These are phyloP conservation scores for Prunella fulvescens DNA, from an alignment of 2,113 vertebrate species.

Conservation along the genomic window DNA sequence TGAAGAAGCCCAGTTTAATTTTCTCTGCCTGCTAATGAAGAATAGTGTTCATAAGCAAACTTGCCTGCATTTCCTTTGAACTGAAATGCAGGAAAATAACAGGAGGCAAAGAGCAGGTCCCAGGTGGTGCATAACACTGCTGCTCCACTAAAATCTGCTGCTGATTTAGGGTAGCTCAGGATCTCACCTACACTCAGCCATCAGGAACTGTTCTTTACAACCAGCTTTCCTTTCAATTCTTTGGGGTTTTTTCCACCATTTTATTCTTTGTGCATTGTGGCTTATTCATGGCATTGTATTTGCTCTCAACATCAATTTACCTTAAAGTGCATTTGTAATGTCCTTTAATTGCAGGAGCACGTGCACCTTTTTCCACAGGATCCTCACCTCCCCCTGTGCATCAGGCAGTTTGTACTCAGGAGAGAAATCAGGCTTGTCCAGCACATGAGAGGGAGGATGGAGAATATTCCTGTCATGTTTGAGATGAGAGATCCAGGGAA, in stretches of 20 bases:
- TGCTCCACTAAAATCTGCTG: neutral
- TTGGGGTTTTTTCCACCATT: rapidly evolving
- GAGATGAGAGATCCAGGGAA: neutral
- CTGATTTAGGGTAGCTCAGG: neutral
- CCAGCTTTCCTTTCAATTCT: neutral
- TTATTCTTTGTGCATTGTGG: neutral
- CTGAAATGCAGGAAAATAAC: neutral
- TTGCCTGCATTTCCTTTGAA: neutral
- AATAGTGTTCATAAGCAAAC: neutral
- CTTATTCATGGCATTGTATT: neutral
- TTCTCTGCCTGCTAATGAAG: conserved; percentile 7
- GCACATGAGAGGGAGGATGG: neutral
- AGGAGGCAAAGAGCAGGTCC: neutral
- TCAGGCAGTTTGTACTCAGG: neutral
- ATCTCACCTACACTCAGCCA: neutral
- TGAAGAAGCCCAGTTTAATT: conserved; percentile 10
- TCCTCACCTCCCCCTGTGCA: neutral
- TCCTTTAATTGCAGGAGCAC: neutral
- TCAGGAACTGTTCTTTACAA: neutral
- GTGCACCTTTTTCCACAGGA: neutral
- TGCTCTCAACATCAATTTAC: neutral
- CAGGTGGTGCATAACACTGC: neutral
- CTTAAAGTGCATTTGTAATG: neutral
- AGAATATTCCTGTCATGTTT: neutral
- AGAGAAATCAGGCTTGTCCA: neutral